Percentiles rank a stretch among this genome's conserved stretches.
These are phyloP conservation scores for Brachypodius melanocephalos DNA, from an alignment of 2,113 vertebrate species.

Conservation along the genomic window DNA sequence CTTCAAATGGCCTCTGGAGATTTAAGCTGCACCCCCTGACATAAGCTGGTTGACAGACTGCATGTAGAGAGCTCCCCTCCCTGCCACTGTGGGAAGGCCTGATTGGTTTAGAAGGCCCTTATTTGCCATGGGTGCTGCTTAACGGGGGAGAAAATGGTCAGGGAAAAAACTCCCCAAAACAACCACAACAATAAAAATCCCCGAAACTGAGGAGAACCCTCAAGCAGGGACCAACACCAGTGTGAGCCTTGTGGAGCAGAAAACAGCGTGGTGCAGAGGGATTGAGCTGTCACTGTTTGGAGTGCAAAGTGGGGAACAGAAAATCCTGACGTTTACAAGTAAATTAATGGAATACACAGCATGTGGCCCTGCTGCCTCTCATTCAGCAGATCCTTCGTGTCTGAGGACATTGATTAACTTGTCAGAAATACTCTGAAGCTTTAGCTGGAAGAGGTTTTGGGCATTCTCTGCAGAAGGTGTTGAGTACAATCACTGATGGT, in stretches of 20 bases:
- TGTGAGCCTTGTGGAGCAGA: neutral
- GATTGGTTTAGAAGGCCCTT: neutral
- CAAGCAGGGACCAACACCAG: neutral
- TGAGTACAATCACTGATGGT: neutral
- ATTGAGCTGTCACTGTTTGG: neutral
- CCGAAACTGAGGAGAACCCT: neutral
- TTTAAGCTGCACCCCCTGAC: neutral
- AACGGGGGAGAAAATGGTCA: neutral
- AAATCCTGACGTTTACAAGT: neutral
- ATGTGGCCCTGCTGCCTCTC: neutral
- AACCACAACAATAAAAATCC: neutral
- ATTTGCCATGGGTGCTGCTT: neutral
- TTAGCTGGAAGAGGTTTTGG: neutral
- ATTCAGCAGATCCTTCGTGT: neutral
- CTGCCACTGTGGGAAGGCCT: neutral
- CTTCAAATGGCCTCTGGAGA: neutral
- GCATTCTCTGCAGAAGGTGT: neutral
- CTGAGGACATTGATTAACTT: neutral
- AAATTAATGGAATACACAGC: neutral
- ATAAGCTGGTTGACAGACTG: neutral
- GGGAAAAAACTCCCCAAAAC: rapidly evolving
- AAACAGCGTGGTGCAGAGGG: neutral
- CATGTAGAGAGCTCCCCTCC: neutral
- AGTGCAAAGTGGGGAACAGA: neutral
- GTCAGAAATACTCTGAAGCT: neutral